Conservation (phyloP, 2,113 vertebrate species). For the Pandion haliaetus region DNA sequence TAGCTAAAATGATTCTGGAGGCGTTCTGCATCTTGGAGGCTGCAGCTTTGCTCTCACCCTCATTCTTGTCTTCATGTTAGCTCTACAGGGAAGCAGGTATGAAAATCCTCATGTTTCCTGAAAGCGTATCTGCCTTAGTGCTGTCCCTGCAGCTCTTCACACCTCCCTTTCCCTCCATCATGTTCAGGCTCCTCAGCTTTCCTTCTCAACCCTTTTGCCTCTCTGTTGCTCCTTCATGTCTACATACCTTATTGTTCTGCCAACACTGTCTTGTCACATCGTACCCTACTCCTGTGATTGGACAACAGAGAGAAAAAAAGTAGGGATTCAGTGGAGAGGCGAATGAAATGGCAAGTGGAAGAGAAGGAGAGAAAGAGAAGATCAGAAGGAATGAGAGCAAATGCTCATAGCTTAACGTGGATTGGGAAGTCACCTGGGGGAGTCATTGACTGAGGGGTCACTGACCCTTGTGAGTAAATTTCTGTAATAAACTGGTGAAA, state of each 20-base stretch:
- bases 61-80: not conserved
- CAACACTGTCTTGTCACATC: conserved; percentile 17
- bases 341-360: conserved; percentile 2
- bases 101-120: not conserved
- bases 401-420: not conserved
- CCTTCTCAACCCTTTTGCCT: not conserved
- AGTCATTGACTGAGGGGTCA: conserved; percentile 44
- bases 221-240: not conserved
- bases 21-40: not conserved
- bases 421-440: conserved; percentile 41
- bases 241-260: not conserved
- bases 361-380: conserved; percentile 27
- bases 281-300: not conserved
- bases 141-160: not conserved
- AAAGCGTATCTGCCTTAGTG: not conserved
- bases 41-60: not conserved
- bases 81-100: not conserved
- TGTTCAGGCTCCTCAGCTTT: not conserved
- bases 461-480: conserved; percentile 68
- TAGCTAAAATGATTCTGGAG: not conserved
- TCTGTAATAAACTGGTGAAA: conserved; percentile 56
- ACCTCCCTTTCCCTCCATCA: not conserved
- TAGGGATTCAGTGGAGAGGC: not conserved
- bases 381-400: conserved; percentile 37
- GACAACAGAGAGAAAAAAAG: conserved; percentile 30